Conservation (phyloP, 2,113 vertebrate genomes). For the Myocastor coypus region DNA sequence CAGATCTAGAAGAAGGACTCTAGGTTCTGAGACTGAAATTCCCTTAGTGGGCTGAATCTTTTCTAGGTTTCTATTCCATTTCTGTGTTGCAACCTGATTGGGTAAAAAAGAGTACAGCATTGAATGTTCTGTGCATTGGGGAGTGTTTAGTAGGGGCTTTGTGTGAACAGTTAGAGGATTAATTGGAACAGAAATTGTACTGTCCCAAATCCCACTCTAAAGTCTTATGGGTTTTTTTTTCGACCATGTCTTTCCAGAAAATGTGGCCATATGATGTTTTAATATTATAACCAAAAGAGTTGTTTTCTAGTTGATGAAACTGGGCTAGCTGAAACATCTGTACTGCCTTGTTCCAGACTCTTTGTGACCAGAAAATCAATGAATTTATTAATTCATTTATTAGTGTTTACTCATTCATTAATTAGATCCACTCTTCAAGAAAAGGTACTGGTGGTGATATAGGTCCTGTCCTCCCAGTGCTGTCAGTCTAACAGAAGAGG, state of each 20-base stretch:
- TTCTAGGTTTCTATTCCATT: constrained; percentile 72
- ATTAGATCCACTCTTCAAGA: background rate
- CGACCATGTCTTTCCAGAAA: background rate
- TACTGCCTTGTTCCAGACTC: background rate
- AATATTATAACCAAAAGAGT: background rate
- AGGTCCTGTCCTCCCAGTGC: background rate
- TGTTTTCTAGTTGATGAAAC: background rate
- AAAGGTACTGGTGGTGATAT: background rate
- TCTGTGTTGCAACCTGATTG: constrained; percentile 62
- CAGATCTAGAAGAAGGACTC: constrained; percentile 37
- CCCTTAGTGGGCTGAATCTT: constrained; percentile 44
- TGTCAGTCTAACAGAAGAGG: background rate
- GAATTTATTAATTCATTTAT: background rate
- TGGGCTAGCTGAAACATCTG: background rate
- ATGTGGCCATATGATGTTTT: background rate
- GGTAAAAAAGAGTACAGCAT: constrained; percentile 44
- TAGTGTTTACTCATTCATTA: background rate
- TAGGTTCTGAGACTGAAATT: constrained; percentile 56
- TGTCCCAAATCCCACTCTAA: constrained; percentile 49
- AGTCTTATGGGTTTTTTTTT: background rate
- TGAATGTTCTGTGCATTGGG: background rate
- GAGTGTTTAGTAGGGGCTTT: constrained; percentile 55
- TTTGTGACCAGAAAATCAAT: background rate
- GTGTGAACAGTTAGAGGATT: constrained; percentile 46
- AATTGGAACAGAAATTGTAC: constrained; percentile 65